Evolutionary conservation across 2,888 invertebrate species (phyloP).

Genomic region (Drosophila bunnanda): DNA sequence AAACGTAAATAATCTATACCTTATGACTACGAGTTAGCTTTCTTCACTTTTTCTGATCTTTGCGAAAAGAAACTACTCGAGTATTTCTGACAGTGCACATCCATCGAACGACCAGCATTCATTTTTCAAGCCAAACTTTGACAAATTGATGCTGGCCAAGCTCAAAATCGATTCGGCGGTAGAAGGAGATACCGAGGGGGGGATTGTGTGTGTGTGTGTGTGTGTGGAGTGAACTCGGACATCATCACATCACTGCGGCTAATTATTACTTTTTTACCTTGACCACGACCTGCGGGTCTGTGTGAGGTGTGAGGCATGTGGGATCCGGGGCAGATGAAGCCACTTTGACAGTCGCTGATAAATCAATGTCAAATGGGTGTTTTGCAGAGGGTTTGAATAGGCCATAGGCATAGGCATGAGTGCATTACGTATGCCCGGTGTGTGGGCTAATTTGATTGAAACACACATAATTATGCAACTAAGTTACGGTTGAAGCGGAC

Average conservation of each 20-base stretch:
- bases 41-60: background rate
- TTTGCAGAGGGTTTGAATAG: background rate
- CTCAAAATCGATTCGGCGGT: constrained; percentile 36
- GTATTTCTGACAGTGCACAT: constrained; percentile 12
- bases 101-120: constrained; percentile 31
- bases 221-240: constrained; percentile 23
- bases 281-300: constrained; percentile 41
- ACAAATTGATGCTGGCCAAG: constrained; percentile 61
- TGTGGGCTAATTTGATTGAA: constrained; percentile 41
- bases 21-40: background rate
- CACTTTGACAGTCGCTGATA: constrained; percentile 63
- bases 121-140: constrained; percentile 56
- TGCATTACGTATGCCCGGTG: constrained; percentile 40
- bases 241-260: constrained; percentile 59
- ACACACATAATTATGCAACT: constrained; percentile 36
- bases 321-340: constrained; percentile 22
- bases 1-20: too few relatives aligned
- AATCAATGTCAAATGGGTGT: constrained; percentile 63
- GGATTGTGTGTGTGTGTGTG: too few relatives aligned
- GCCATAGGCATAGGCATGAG: constrained; percentile 6
- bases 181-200: background rate
- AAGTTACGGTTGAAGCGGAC: constrained; percentile 6
- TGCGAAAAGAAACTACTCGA: too few relatives aligned
- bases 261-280: constrained; percentile 64
- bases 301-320: background rate